Conservation (phyloP, 2,797 vertebrate genomes). For the Phylloscopus collybita region DNA sequence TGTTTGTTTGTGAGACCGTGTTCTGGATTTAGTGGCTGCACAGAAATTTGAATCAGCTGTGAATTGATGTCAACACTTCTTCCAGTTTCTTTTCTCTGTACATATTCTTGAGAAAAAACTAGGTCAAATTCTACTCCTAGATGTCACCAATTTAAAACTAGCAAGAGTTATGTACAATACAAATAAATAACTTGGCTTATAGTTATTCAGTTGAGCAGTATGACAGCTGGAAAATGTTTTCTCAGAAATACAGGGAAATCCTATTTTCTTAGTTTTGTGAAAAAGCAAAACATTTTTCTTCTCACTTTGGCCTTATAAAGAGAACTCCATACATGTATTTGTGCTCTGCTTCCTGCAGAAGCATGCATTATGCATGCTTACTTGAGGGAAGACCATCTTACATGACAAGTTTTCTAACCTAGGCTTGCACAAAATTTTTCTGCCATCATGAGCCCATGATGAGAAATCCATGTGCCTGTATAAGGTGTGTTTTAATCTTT, state of each 20-base stretch:
- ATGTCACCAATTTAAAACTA: constrained; percentile 21
- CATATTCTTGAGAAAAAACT: background rate
- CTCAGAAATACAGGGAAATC: constrained; percentile 6
- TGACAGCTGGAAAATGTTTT: constrained; percentile 25
- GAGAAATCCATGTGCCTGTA: background rate
- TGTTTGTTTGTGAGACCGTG: background rate
- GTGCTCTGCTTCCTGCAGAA: background rate
- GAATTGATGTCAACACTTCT: background rate
- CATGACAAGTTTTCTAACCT: background rate
- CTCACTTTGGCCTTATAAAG: constrained; percentile 7
- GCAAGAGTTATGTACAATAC: background rate
- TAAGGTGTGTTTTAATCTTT: background rate
- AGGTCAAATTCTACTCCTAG: constrained; percentile 2
- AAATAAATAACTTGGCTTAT: constrained; percentile 8
- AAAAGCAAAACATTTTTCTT: constrained; percentile 27
- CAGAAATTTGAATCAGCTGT: background rate
- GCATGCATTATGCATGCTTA: background rate
- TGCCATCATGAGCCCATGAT: background rate
- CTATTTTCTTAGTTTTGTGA: constrained; percentile 29
- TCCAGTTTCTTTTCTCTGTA: background rate
- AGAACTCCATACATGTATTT: background rate
- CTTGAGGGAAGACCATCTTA: background rate
- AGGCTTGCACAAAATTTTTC: background rate
- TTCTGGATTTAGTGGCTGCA: background rate
- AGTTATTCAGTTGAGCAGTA: background rate